Conservation (phyloP, 1,140 invertebrate genomes). For the Drosophila eugracilis region DNA sequence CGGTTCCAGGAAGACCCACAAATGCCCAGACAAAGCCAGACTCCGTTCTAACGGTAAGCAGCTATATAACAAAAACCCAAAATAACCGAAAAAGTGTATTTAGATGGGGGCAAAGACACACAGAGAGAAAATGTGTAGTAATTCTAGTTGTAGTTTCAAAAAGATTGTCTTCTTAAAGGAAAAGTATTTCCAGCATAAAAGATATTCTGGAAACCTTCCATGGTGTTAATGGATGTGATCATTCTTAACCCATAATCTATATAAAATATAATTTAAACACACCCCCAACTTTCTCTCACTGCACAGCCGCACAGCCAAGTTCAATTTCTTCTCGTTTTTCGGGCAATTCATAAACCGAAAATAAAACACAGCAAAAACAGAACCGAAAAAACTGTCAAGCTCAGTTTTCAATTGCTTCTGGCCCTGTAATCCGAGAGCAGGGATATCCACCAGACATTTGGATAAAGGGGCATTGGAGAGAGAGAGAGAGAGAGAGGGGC, state of each 20-base stretch:
- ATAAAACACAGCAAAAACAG: conserved; percentile 37
- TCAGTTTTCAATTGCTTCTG: conserved; percentile 78
- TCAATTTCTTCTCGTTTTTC: conserved; percentile 63
- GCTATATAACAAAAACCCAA: conserved; percentile 54
- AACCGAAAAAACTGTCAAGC: conserved; percentile 70
- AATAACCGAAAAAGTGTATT: conserved; percentile 41
- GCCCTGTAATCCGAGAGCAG: conserved; percentile 74
- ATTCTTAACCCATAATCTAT: not conserved
- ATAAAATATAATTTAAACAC: not conserved
- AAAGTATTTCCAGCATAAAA: no score
- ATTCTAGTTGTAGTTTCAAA: not conserved
- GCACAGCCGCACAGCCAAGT: conserved; percentile 50
- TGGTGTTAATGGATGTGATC: no score
- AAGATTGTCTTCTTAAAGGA: no score
- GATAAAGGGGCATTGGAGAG: not conserved
- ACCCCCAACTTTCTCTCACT: not conserved
- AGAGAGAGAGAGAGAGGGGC: no score
- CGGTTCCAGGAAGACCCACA: conserved; percentile 78
- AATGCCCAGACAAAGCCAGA: conserved; percentile 65
- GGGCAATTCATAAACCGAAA: conserved; percentile 67
- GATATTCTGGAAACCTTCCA: no score
- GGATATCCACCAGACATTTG: conserved; percentile 26
- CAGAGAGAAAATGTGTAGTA: conserved; percentile 1
- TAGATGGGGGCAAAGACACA: conserved; percentile 5
- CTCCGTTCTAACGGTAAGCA: conserved; percentile 76